Percentiles rank a stretch among this genome's conserved stretches.
phyloP scores from a whole-genome alignment of 2,888 invertebrate genomes.

The Amblyjoppa proteus region DNA sequence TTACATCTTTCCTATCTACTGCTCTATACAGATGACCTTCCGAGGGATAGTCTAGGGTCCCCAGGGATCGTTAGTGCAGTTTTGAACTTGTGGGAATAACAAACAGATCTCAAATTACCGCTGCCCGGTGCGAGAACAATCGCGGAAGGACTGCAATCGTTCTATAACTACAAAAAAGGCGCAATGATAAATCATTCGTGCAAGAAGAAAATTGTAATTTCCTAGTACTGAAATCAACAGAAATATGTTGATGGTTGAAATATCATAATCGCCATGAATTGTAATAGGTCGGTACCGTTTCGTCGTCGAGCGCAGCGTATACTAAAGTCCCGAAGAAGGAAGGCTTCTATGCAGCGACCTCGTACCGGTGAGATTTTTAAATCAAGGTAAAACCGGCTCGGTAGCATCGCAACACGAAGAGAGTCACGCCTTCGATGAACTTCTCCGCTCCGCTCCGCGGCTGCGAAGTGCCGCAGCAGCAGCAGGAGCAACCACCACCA shows the following conservation, averaged over 20 bases:
- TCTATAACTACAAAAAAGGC: neutral
- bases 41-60: conserved; percentile 49
- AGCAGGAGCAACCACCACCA: neutral
- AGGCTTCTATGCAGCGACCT: conserved; percentile 49
- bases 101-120: conserved; percentile 16
- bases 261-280: conserved; percentile 5
- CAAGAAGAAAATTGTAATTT: neutral
- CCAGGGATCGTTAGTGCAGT: conserved; percentile 49
- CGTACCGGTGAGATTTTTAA: conserved; percentile 59
- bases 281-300: conserved; percentile 48
- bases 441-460: conserved; percentile 39
- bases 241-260: conserved; percentile 7
- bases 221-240: neutral
- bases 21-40: conserved; percentile 19
- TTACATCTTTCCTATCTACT: conserved; percentile 56
- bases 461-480: conserved; percentile 36
- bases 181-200: neutral
- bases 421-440: conserved; percentile 65
- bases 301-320: conserved; percentile 19
- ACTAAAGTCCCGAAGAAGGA: conserved; percentile 19
- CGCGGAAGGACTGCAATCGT: neutral
- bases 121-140: neutral
- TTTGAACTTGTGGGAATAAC: conserved; percentile 11
- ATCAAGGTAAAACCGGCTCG: conserved; percentile 59
- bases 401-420: conserved; percentile 63